Conservation (phyloP, 2,888 invertebrate genomes). For the Incurvaria masculella region DNA sequence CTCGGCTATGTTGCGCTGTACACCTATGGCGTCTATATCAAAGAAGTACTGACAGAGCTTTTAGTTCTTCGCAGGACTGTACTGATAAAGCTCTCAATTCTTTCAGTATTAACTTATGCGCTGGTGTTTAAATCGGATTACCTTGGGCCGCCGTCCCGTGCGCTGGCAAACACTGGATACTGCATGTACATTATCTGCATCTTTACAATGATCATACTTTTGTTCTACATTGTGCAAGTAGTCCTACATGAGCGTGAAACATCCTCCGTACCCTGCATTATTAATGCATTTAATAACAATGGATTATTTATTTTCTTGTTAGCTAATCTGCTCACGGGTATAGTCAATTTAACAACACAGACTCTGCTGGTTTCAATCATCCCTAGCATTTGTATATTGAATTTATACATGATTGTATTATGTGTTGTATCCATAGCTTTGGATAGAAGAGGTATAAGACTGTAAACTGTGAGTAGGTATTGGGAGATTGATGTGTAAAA, state of each 20-base stretch:
- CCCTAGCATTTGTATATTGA: constrained; percentile 52
- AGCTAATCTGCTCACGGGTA: constrained; percentile 81
- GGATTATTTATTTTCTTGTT: constrained; percentile 81
- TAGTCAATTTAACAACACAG: constrained; percentile 68
- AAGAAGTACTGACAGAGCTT: constrained; percentile 45
- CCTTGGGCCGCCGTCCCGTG: constrained; percentile 66
- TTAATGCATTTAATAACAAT: constrained; percentile 74
- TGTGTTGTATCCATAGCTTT: neutral
- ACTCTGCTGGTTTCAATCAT: constrained; percentile 51
- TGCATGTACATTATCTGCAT: constrained; percentile 71
- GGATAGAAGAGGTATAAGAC: neutral
- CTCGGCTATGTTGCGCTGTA: constrained; percentile 85
- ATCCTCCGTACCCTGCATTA: constrained; percentile 52
- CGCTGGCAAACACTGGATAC: constrained; percentile 82
- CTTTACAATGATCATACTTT: constrained; percentile 51
- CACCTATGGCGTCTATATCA: constrained; percentile 67
- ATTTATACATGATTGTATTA: constrained; percentile 48
- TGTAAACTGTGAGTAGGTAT: neutral
- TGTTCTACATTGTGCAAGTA: constrained; percentile 57
- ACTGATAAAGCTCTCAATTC: constrained; percentile 20
- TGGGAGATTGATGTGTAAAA: neutral
- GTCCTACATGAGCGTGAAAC: constrained; percentile 29
- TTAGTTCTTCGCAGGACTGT: constrained; percentile 22
- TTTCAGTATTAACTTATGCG: constrained; percentile 33
- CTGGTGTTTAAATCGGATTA: constrained; percentile 43